Evolutionary conservation across 2,113 vertebrate species (phyloP), one percentile per base, ranked within the genome.

Genomic region (Stigmatopora argus): DNA sequence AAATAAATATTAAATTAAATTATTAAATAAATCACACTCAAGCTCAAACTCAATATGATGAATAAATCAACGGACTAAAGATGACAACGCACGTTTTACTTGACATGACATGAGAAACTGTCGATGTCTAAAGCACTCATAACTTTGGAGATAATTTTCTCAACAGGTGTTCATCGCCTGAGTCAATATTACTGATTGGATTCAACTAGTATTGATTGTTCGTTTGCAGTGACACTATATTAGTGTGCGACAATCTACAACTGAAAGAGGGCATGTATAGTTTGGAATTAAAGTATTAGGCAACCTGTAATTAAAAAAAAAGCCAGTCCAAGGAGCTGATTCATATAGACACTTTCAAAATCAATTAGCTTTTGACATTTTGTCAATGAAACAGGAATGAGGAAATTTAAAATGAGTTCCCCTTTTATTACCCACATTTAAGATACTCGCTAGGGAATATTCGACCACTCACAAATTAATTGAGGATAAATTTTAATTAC

Each of bases 91-190:
- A 45, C 10, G 23, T 38, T 81, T 80, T 80, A 77, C 8, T 61
- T 72, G 52, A 31, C 26, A 31, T 69, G 44, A 46, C 17, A 1
- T 57, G 53, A 56, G 60, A 71, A 34, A 73, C 67, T 70, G 77
- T 78, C 67, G 47, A 47, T 35, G 0, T 59, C 47, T 71, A 73
- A 75, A 81, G 70, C 64, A 34, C 62, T 58, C 17, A 73, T 67
- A 63, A 55, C 55, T 73, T 79, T 59, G 73, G 45, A 69, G 47
- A 77, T 75, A 62, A 78, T 73, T 58, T 56, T 62, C 19, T 63
- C 77, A 73, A 80, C 53, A 51, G 67, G 74, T 77, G 82, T 72
- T 5, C 74, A 73, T 63, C 73, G 76, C 82, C 64, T 64, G 62
- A 69, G 66, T 67, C 78, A 71, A 7, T 55, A 60, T 72, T 62